Evolutionary conservation across 2,797 vertebrate species (phyloP).

Genomic region (Rachycentron canadum): DNA sequence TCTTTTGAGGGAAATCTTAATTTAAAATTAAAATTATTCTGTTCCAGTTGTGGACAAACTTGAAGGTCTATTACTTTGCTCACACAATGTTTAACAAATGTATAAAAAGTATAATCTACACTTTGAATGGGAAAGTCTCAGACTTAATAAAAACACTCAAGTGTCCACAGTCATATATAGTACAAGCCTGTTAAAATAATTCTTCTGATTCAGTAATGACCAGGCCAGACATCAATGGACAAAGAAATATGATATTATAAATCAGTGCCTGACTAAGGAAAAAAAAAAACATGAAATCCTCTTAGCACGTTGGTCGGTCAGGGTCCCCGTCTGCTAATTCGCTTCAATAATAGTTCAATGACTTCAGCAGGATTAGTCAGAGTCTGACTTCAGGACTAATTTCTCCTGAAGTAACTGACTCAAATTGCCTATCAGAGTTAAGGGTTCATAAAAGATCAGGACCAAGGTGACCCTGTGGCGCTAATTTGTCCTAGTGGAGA

Average conservation of each 20-base stretch:
- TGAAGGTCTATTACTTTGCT: too few species aligned
- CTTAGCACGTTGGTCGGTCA: constrained; percentile 31
- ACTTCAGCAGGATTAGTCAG: constrained; percentile 61
- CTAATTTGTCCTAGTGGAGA: constrained; percentile 32
- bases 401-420: constrained; percentile 41
- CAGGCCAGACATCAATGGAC: constrained; percentile 1
- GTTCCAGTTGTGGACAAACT: too few species aligned
- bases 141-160: neutral
- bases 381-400: constrained; percentile 49
- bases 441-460: constrained; percentile 13
- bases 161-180: neutral
- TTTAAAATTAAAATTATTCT: too few species aligned
- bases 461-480: constrained; percentile 11
- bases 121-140: too few species aligned
- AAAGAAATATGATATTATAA: constrained; percentile 23
- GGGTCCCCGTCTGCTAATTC: constrained; percentile 43
- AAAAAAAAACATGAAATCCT: constrained; percentile 36
- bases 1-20: too few species aligned
- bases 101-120: too few species aligned
- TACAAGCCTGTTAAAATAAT: neutral
- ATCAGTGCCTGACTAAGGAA: constrained; percentile 1
- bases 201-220: neutral
- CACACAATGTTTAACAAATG: neutral
- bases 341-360: constrained; percentile 57
- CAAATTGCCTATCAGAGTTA: constrained; percentile 11